These are phyloP conservation scores for Luehdorfia chinensis DNA, from an alignment of 1,140 invertebrate species.

Conservation along the genomic window DNA sequence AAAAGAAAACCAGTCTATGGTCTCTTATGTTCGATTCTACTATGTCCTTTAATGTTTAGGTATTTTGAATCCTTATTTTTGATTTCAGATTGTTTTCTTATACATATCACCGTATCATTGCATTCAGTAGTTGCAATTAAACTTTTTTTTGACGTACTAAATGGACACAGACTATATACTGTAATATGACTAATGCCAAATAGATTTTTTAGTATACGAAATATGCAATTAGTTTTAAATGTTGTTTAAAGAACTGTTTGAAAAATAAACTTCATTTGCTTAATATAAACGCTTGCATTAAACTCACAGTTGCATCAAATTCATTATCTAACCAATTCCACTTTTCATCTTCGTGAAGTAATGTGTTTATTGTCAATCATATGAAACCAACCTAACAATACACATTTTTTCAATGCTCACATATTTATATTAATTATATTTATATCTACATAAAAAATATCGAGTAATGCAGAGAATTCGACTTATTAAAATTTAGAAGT, in stretches of 20 bases:
- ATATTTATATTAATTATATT: too few species aligned
- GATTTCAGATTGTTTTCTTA: neutral
- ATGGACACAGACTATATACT: too few species aligned
- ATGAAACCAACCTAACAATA: too few species aligned
- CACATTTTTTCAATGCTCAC: too few species aligned
- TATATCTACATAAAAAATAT: too few species aligned
- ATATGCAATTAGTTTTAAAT: neutral
- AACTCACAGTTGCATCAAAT: slow-evolving; percentile 6
- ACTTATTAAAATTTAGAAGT: too few species aligned
- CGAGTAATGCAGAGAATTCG: too few species aligned
- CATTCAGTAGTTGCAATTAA: slow-evolving; percentile 8
- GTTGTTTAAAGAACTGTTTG: too few species aligned
- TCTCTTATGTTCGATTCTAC: neutral
- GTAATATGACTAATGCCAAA: too few species aligned
- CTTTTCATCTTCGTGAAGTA: slow-evolving; percentile 5
- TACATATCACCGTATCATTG: neutral
- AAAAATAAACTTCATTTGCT: neutral
- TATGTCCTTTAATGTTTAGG: neutral
- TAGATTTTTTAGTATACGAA: neutral
- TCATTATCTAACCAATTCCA: slow-evolving; percentile 8
- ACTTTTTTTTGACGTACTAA: neutral
- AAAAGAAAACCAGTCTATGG: neutral
- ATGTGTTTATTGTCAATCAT: too few species aligned
- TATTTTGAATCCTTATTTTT: neutral
- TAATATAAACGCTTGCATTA: slow-evolving; percentile 1